Evolutionary conservation across 2,888 invertebrate genomes (phyloP).

Genomic region (Ophion costatus): DNA sequence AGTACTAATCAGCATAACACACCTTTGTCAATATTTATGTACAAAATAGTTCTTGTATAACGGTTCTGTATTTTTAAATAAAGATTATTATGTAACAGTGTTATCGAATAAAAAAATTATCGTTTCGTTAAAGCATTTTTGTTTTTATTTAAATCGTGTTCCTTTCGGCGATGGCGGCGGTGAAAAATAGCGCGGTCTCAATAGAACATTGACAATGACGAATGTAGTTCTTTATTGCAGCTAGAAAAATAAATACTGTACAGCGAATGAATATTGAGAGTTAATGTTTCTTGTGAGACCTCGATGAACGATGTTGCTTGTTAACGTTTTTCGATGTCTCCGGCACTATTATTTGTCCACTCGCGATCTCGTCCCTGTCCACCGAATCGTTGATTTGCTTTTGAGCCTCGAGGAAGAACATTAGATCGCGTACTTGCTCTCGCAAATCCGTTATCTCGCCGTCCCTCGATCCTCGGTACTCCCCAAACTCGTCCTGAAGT

Average conservation of each 20-base stretch:
- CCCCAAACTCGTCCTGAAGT: slow-evolving; percentile 76
- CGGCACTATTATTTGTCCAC: slow-evolving; percentile 86
- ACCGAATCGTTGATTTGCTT: slow-evolving; percentile 86
- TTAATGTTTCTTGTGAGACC: slow-evolving; percentile 73
- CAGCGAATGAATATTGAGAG: slow-evolving; percentile 35
- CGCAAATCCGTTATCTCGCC: slow-evolving; percentile 92
- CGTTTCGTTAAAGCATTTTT: slow-evolving; percentile 56
- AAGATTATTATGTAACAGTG: slow-evolving; percentile 73
- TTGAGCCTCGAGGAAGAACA: slow-evolving; percentile 98
- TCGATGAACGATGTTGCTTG: slow-evolving; percentile 67
- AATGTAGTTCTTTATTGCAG: slow-evolving; percentile 14
- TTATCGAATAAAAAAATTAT: slow-evolving; percentile 69
- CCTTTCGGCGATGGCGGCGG: neutral
- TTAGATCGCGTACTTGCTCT: slow-evolving; percentile 97
- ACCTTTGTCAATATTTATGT: slow-evolving; percentile 74
- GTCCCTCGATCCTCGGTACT: slow-evolving; percentile 84
- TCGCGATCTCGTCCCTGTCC: slow-evolving; percentile 86
- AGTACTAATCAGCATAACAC: slow-evolving; percentile 62
- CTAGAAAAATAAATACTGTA: slow-evolving; percentile 65
- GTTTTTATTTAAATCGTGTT: slow-evolving; percentile 21
- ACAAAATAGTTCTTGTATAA: slow-evolving; percentile 74
- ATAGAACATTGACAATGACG: neutral
- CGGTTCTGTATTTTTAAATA: slow-evolving; percentile 75
- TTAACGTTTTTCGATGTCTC: slow-evolving; percentile 69
- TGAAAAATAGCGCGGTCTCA: neutral